A percentile compares a stretch with the other conserved stretches of the same genome.
Evolutionary conservation across 2,797 vertebrate genomes (phyloP).

Genomic region (Pseudomugil tenellus): DNA sequence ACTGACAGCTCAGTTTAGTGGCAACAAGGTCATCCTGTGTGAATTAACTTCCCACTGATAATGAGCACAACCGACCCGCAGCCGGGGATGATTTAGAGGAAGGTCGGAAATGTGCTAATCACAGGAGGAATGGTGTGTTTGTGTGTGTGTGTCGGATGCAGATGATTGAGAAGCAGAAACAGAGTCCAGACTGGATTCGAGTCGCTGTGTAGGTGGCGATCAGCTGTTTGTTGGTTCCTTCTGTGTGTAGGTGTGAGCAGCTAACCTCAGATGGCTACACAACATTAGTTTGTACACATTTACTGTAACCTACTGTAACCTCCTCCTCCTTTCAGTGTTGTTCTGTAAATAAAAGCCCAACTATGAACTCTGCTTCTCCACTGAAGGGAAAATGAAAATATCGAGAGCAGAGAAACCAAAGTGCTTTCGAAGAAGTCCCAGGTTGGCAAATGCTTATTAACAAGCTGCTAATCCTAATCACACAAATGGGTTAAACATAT

Average conservation of each 20-base stretch:
- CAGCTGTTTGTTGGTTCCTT: slow-evolving; percentile 56
- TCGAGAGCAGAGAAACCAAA: not conserved
- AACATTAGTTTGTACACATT: slow-evolving; percentile 38
- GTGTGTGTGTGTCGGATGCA: slow-evolving; percentile 12
- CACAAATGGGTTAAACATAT: not conserved
- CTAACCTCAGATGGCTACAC: slow-evolving; percentile 37
- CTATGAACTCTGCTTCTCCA: slow-evolving; percentile 32
- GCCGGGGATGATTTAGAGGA: slow-evolving; percentile 20
- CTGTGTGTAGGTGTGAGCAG: slow-evolving; percentile 57
- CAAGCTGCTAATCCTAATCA: not conserved
- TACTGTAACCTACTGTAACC: slow-evolving; percentile 35
- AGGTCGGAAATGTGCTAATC: slow-evolving; percentile 27
- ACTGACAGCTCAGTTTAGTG: slow-evolving; percentile 7
- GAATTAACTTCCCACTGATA: slow-evolving; percentile 44
- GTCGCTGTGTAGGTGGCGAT: slow-evolving; percentile 62
- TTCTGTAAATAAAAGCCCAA: slow-evolving; percentile 24
- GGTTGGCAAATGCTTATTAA: not conserved
- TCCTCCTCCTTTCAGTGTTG: slow-evolving; percentile 17
- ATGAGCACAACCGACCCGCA: slow-evolving; percentile 29
- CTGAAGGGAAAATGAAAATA: slow-evolving; percentile 1
- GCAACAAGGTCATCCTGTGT: slow-evolving; percentile 42
- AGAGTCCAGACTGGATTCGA: slow-evolving; percentile 41
- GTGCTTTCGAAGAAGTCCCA: not conserved
- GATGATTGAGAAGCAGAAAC: slow-evolving; percentile 22
- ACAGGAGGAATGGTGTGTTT: slow-evolving; percentile 16